These are phyloP conservation scores for Sinonovacula constricta DNA, from an alignment of 1,140 invertebrate genomes.

Conservation along the genomic window DNA sequence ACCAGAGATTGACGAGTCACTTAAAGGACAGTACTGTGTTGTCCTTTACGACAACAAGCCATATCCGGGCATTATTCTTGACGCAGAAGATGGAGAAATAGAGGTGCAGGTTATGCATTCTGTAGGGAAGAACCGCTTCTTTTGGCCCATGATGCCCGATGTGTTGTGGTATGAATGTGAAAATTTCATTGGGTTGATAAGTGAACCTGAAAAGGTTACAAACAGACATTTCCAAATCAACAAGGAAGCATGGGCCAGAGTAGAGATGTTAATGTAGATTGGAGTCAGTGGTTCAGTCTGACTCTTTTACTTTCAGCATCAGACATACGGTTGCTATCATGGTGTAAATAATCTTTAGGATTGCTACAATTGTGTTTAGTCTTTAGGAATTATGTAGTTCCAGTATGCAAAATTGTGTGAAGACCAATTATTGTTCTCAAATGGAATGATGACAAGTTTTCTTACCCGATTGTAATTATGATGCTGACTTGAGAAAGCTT, in stretches of 20 bases:
- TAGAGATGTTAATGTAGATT: no score
- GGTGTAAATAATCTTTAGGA: no score
- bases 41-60: constrained; percentile 3
- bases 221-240: constrained; percentile 17
- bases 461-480: no score
- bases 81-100: constrained; percentile 12
- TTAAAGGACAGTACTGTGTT: neutral
- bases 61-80: constrained; percentile 30
- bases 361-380: no score
- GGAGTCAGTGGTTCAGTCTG: no score
- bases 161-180: constrained; percentile 28
- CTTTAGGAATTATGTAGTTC: no score
- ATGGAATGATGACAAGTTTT: no score
- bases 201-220: neutral
- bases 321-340: no score
- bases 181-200: neutral
- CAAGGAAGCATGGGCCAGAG: neutral
- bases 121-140: constrained; percentile 25
- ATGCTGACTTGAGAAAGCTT: no score
- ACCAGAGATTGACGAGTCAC: neutral
- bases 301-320: no score
- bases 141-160: constrained; percentile 33
- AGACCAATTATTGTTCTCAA: no score
- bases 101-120: constrained; percentile 37
- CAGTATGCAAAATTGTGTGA: no score